Conservation (phyloP, 2,888 invertebrate genomes). For the Melikaiella ostensackeni region DNA sequence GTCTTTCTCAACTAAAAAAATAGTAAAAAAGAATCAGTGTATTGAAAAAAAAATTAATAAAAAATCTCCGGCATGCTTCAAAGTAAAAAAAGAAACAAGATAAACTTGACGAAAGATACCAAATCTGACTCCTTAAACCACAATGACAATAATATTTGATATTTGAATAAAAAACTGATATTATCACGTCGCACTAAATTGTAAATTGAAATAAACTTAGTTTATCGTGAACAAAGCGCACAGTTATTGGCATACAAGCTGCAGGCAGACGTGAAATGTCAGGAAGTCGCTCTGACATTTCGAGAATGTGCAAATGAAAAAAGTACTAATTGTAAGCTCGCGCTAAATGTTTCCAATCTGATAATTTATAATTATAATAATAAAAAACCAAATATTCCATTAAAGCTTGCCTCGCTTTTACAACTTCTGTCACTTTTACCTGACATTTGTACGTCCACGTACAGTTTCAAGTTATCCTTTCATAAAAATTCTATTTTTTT, state of each 20-base stretch:
- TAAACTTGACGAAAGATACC: neutral
- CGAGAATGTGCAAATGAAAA: conserved; percentile 29
- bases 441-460: conserved; percentile 37
- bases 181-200: conserved; percentile 33
- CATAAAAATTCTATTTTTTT: neutral
- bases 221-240: conserved; percentile 34
- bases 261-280: conserved; percentile 39
- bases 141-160: neutral
- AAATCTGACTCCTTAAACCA: neutral
- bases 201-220: conserved; percentile 20
- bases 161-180: conserved; percentile 31
- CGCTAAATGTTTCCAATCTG: neutral
- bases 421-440: conserved; percentile 14
- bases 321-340: conserved; percentile 16
- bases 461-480: conserved; percentile 12
- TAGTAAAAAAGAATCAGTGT: neutral
- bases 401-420: neutral
- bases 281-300: conserved; percentile 38
- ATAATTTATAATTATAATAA: neutral
- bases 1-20: neutral
- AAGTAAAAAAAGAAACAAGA: conserved; percentile 15
- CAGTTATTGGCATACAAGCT: conserved; percentile 30
- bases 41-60: neutral
- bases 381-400: neutral
- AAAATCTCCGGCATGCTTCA: conserved; percentile 6